These are phyloP conservation scores for Tanypteryx hageni DNA, from an alignment of 2,888 invertebrate genomes.

Conservation along the genomic window DNA sequence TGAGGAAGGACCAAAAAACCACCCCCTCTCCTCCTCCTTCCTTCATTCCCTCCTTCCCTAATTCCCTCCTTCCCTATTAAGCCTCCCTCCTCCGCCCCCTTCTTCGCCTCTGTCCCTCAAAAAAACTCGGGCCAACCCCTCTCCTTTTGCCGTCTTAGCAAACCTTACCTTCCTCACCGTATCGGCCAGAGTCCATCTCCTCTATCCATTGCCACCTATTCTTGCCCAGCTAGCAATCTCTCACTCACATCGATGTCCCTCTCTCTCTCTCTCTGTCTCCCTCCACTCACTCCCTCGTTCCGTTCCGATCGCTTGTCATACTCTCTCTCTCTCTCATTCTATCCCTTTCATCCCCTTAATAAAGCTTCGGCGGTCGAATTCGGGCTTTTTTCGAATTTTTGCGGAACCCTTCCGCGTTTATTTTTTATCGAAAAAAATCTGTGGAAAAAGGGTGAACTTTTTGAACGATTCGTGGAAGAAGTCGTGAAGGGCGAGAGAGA, in stretches of 20 bases:
- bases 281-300: neutral
- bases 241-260: too few relatives aligned
- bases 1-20: constrained; percentile 17
- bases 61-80: neutral
- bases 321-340: neutral
- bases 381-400: neutral
- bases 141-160: constrained; percentile 5
- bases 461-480: too few relatives aligned
- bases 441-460: neutral
- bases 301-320: neutral
- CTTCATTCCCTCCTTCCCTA: neutral
- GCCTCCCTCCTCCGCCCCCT: neutral
- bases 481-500: too few relatives aligned
- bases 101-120: neutral
- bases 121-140: neutral
- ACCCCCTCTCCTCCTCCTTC: neutral
- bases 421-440: neutral
- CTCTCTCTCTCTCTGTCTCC: too few relatives aligned
- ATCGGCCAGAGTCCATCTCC: neutral
- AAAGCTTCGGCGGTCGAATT: neutral
- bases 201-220: constrained; percentile 26
- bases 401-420: neutral
- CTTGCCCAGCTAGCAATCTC: neutral
- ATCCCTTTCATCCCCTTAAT: neutral
- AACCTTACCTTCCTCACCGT: neutral